phyloP scores from a whole-genome alignment of 1,140 invertebrate genomes.

The Microplitis mediator region DNA sequence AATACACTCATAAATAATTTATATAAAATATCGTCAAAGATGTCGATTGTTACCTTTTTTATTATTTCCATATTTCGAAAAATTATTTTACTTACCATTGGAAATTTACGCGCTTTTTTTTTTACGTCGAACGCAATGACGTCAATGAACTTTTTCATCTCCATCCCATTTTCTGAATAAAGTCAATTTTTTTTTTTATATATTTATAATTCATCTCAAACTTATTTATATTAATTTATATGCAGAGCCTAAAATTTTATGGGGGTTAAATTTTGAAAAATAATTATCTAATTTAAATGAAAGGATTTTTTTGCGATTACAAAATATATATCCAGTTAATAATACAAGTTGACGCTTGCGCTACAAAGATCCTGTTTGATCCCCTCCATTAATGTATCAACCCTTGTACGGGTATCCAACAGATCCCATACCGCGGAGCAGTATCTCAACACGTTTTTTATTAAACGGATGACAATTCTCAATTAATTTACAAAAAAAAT shows the following conservation, averaged over 20 bases:
- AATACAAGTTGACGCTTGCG: constrained; percentile 45
- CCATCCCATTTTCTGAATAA: neutral
- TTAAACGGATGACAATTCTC: constrained; percentile 24
- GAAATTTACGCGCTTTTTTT: too few species aligned
- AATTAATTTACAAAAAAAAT: constrained; percentile 12
- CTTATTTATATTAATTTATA: neutral
- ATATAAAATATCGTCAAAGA: too few species aligned
- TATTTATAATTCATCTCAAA: neutral
- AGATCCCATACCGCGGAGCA: constrained; percentile 31
- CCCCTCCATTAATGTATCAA: constrained; percentile 53
- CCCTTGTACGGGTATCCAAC: constrained; percentile 39
- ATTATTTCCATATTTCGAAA: too few species aligned
- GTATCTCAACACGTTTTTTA: constrained; percentile 41
- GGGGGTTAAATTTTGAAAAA: neutral
- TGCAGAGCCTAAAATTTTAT: neutral
- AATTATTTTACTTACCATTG: too few species aligned
- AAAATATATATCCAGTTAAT: constrained; percentile 33
- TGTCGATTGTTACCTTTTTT: too few species aligned
- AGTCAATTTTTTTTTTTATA: neutral
- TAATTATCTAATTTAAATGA: neutral
- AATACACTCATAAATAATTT: too few species aligned
- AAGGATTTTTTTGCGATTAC: neutral
- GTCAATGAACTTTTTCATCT: too few species aligned
- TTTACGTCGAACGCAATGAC: too few species aligned
- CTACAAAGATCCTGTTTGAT: constrained; percentile 33